Evolutionary conservation across 1,140 invertebrate species (phyloP), one percentile per base, ranked within the genome.

Genomic region (Caenorhabditis briggsae): DNA sequence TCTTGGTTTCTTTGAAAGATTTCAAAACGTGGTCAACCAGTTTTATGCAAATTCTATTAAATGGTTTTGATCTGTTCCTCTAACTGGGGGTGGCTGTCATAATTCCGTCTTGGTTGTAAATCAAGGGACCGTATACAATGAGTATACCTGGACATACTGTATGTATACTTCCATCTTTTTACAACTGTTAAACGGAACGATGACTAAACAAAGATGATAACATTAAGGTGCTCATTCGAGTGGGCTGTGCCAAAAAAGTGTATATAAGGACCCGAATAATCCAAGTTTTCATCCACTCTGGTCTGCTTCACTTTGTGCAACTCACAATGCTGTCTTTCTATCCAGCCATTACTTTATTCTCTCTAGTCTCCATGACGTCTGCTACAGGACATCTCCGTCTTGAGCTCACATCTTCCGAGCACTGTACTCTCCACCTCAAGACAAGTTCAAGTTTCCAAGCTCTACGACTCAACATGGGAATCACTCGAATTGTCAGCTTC

Each of bases 381-480:
- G 41, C 64, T 11, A 70, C 64, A n/a, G 64, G 64, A 0, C 64
- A 70, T 70, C 64, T 70, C 18, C 64, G 64, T 46, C 14, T 70
- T 12, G 64, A 70, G 16, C 41, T 70, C 20, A 70, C 64, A 43
- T 33, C 64, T 16, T 70, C 64, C 5, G 18, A 46, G 7, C 5
- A 70, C 9, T 70, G 43, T 23, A 16, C 41, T 5, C 41, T 70
- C 6, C 64, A 70, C 6, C 33, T 70, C 16, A 16, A 12, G 23
- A 70, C 64, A 0, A 43, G 16, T 11, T 18, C 41, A 23, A 46
- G 7, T 18, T n/a, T 18, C 23, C 64, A 70, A 70, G 9, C 6
- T 18, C 33, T 70, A 5, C 11, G 18, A 6, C 11, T 70, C n/a
- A n/a, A 6, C 7, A 70, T 18, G 33, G 64, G 64, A 43, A 1